Percentiles rank a stretch among this genome's conserved stretches.
Conservation (phyloP, 2,888 invertebrate species). For the Oegoconia quadripuncta region DNA sequence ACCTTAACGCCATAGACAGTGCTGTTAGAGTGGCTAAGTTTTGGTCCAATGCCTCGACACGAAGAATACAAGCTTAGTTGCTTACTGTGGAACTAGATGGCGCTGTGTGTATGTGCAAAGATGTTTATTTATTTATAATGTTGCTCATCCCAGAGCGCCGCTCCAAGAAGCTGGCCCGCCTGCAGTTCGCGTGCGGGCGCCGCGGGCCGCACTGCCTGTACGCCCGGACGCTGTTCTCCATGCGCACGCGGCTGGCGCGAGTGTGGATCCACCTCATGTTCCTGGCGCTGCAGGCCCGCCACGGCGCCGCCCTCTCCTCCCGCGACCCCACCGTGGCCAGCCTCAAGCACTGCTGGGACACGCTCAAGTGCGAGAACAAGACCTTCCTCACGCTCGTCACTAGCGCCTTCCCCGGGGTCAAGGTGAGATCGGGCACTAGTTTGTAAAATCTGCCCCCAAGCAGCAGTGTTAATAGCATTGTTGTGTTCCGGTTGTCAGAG, state of each 20-base stretch:
- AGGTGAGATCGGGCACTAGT: constrained; percentile 68
- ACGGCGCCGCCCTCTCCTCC: constrained; percentile 87
- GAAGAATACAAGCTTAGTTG: too few relatives aligned
- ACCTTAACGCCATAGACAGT: too few relatives aligned
- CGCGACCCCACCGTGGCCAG: constrained; percentile 90
- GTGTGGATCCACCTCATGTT: constrained; percentile 98
- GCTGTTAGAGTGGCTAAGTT: too few relatives aligned
- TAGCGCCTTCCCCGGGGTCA: constrained; percentile 93
- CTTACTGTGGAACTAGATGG: too few relatives aligned
- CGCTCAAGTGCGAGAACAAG: constrained; percentile 93
- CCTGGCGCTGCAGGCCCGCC: constrained; percentile 91
- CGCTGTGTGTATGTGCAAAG: too few relatives aligned
- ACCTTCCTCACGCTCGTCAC: constrained; percentile 94
- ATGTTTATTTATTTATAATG: constrained; percentile 38
- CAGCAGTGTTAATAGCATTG: too few relatives aligned
- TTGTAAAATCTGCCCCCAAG: background rate
- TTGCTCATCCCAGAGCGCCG: constrained; percentile 80
- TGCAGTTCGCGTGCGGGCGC: constrained; percentile 94
- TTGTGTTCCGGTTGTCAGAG: too few relatives aligned
- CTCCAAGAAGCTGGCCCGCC: constrained; percentile 91
- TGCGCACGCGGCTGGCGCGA: constrained; percentile 89
- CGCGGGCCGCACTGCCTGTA: constrained; percentile 92
- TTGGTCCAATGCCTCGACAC: too few relatives aligned
- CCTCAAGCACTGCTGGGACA: constrained; percentile 96
- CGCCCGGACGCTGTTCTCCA: constrained; percentile 86